Evolutionary conservation across 1,140 invertebrate genomes (phyloP).

Genomic region (Eumaeus atala): DNA sequence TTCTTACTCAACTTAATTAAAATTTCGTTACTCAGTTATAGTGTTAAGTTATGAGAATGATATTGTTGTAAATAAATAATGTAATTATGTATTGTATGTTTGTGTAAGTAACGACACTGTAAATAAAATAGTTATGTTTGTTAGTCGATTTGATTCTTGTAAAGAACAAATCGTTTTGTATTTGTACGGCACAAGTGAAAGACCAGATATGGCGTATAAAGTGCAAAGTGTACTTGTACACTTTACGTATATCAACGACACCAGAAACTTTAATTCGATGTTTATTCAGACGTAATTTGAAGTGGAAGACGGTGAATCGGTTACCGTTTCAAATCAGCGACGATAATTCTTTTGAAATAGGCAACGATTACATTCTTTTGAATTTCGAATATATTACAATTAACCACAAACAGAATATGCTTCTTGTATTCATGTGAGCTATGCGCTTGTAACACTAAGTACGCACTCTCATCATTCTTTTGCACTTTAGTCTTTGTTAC

Average conservation of each 20-base stretch:
- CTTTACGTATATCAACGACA: neutral
- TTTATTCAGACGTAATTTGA: neutral
- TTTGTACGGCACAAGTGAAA: neutral
- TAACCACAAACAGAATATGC: no score
- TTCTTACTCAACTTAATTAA: neutral
- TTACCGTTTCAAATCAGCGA: no score
- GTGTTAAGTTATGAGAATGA: neutral
- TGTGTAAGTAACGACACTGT: neutral
- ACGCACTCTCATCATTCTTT: no score
- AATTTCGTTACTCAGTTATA: neutral
- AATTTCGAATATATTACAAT: no score
- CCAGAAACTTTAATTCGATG: neutral
- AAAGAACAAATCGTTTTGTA: conserved; percentile 1
- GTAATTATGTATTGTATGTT: neutral
- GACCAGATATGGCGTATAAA: neutral
- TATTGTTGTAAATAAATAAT: conserved; percentile 5
- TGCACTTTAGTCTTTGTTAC: no score
- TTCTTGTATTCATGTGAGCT: no score
- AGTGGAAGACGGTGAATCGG: neutral
- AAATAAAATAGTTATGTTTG: neutral
- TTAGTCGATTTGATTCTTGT: conserved; percentile 5
- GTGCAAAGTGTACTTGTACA: neutral
- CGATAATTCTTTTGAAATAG: no score
- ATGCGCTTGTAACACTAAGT: no score
- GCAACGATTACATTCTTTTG: no score